These are phyloP conservation scores for Neogale vison DNA, from an alignment of 2,113 vertebrate genomes.

Conservation along the genomic window DNA sequence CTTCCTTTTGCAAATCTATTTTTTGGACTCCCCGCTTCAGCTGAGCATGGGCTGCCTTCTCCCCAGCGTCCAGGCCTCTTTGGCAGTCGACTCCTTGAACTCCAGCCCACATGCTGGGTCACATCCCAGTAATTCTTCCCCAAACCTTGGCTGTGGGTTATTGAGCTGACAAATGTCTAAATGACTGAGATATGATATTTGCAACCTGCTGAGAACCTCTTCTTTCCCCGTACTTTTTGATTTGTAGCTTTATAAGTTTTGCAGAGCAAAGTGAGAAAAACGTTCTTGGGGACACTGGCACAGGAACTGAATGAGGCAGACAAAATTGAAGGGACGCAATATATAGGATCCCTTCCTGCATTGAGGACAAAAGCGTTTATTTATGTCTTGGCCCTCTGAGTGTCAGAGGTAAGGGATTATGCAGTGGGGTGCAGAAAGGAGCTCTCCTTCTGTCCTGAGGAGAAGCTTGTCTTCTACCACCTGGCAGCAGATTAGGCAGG, in stretches of 20 bases:
- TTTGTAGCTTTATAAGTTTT: slow-evolving; percentile 81
- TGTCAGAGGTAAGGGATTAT: slow-evolving; percentile 48
- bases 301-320: slow-evolving; percentile 23
- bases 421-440: slow-evolving; percentile 39
- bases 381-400: slow-evolving; percentile 34
- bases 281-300: slow-evolving; percentile 68
- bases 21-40: neutral
- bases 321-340: slow-evolving; percentile 45
- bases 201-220: slow-evolving; percentile 81
- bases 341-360: slow-evolving; percentile 63
- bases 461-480: slow-evolving; percentile 25
- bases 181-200: slow-evolving; percentile 82
- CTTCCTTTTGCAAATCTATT: neutral
- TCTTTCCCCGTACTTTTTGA: slow-evolving; percentile 83
- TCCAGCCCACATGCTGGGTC: slow-evolving; percentile 76
- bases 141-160: slow-evolving; percentile 70
- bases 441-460: slow-evolving; percentile 48
- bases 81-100: slow-evolving; percentile 63
- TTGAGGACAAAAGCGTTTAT: slow-evolving; percentile 59
- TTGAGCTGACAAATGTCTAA: slow-evolving; percentile 83
- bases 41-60: slow-evolving; percentile 42
- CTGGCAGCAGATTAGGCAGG: neutral
- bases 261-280: slow-evolving; percentile 68
- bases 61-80: slow-evolving; percentile 61
- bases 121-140: slow-evolving; percentile 76